These are phyloP conservation scores for Rhinichthys osculus DNA, from an alignment of 2,797 vertebrate genomes.

Conservation along the genomic window DNA sequence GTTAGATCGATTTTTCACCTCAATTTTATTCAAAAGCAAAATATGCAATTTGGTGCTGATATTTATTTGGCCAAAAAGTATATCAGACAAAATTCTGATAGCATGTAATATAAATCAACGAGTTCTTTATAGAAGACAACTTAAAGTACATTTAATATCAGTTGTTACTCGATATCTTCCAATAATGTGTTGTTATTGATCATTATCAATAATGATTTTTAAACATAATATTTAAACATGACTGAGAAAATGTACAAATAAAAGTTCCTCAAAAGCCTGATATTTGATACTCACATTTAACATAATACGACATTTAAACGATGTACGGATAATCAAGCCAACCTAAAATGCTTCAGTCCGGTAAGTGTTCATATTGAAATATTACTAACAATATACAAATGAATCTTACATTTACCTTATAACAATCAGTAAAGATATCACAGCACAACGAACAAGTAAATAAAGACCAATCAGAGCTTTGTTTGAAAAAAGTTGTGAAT, in stretches of 20 bases:
- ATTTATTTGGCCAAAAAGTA: not conserved
- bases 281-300: not conserved
- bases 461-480: not conserved
- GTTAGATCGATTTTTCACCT: no score
- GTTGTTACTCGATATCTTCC: not conserved
- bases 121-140: not conserved
- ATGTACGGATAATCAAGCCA: not conserved
- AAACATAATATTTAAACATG: not conserved
- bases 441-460: not conserved
- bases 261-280: not conserved
- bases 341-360: not conserved
- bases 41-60: not conserved
- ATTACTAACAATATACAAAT: not conserved
- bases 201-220: no score
- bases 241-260: not conserved
- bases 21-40: not conserved
- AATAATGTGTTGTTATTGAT: no score
- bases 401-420: not conserved
- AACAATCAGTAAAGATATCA: not conserved
- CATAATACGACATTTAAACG: not conserved
- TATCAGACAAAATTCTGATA: not conserved
- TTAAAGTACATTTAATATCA: not conserved
- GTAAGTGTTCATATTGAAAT: not conserved
- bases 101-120: not conserved
- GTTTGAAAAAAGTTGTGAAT: conserved; percentile 64